A percentile compares a stretch with the other conserved stretches of the same genome.
These are phyloP conservation scores for Leptestheria dahalacensis DNA, from an alignment of 1,140 invertebrate species.

Conservation along the genomic window DNA sequence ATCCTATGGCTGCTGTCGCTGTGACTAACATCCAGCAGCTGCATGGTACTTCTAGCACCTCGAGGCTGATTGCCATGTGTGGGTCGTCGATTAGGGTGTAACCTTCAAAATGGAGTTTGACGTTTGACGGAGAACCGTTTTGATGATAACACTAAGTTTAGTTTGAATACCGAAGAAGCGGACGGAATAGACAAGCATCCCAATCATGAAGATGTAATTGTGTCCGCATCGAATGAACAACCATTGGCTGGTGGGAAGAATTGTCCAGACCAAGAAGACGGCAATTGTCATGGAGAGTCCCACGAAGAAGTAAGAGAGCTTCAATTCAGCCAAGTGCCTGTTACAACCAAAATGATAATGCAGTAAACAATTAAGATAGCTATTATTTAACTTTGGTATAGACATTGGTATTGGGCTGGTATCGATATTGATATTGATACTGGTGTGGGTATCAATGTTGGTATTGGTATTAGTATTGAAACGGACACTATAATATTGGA, in stretches of 20 bases:
- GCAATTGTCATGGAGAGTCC: conserved; percentile 3
- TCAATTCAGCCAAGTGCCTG: conserved; percentile 2
- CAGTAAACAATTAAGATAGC: too few relatives aligned
- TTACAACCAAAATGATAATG: too few relatives aligned
- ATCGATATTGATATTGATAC: too few relatives aligned
- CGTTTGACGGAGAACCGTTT: too few relatives aligned
- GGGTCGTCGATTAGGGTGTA: conserved; percentile 7
- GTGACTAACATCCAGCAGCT: conserved; percentile 13
- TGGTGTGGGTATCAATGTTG: too few relatives aligned
- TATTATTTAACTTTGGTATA: too few relatives aligned
- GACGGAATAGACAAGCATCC: conserved; percentile 7
- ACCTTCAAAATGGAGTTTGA: background rate
- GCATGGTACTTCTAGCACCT: conserved; percentile 4
- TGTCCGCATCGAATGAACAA: conserved; percentile 11
- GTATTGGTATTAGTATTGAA: too few relatives aligned
- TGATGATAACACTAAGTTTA: background rate
- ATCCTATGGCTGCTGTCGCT: background rate
- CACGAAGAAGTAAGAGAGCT: background rate
- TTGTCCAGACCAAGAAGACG: background rate
- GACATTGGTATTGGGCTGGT: too few relatives aligned
- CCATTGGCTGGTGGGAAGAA: conserved; percentile 4
- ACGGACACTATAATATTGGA: too few relatives aligned
- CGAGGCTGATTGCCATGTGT: background rate
- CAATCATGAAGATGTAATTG: conserved; percentile 13
- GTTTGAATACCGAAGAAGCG: conserved; percentile 16